Conservation (phyloP, 2,797 vertebrate species). For the Spheniscus humboldti region DNA sequence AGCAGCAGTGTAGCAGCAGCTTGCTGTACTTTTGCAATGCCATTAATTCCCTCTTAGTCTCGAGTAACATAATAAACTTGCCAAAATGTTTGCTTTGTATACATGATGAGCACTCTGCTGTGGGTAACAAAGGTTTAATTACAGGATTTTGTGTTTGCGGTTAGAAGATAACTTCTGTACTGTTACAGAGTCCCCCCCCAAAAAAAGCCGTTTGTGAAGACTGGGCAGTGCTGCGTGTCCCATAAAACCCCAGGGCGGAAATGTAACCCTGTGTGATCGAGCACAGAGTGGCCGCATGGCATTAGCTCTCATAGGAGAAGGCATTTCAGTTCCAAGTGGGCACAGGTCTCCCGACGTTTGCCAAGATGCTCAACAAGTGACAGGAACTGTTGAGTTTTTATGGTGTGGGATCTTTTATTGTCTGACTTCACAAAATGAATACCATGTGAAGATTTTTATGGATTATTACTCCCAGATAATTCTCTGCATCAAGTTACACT, state of each 20-base stretch:
- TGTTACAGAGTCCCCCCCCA: background rate
- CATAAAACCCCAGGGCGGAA: background rate
- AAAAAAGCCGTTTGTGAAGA: background rate
- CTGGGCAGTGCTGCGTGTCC: background rate
- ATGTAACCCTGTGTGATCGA: background rate
- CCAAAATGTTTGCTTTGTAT: slow-evolving; percentile 40
- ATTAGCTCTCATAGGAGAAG: background rate
- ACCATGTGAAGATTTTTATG: background rate
- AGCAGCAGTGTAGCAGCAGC: background rate
- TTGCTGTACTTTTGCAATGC: slow-evolving; percentile 27
- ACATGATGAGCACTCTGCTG: background rate
- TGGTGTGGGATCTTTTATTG: background rate
- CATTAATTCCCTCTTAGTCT: slow-evolving; percentile 41
- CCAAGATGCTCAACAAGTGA: background rate
- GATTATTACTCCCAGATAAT: background rate
- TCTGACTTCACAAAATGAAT: background rate
- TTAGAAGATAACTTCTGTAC: background rate
- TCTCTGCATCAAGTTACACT: background rate
- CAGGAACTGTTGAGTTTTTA: background rate
- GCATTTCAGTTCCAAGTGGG: background rate
- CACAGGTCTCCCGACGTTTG: accelerated
- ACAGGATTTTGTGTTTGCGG: slow-evolving; percentile 5
- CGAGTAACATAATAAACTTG: slow-evolving; percentile 20
- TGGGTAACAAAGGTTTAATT: slow-evolving; percentile 32
- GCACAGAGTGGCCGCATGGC: background rate